These are phyloP conservation scores for Petrolisthes manimaculis DNA, from an alignment of 2,888 invertebrate species.

Conservation along the genomic window DNA sequence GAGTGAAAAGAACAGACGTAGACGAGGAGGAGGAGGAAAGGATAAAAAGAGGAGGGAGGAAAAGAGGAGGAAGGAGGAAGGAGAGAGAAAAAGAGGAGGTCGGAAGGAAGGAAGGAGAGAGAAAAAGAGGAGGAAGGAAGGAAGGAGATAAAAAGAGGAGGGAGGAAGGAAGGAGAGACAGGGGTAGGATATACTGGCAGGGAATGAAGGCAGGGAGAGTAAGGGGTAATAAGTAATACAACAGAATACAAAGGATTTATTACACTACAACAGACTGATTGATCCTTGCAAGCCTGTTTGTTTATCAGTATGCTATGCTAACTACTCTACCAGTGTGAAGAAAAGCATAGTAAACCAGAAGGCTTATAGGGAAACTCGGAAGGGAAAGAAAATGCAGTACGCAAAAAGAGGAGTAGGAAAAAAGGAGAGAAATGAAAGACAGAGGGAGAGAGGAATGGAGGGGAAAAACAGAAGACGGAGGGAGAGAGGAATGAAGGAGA, in stretches of 20 bases:
- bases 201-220: not conserved
- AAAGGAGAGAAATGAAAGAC: no score
- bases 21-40: not conserved
- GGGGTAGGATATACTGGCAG: not conserved
- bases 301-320: no score
- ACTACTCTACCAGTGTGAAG: no score
- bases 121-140: slow-evolving; percentile 9
- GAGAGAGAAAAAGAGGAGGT: not conserved
- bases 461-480: not conserved
- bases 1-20: no score
- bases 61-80: not conserved
- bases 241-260: no score
- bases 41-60: not conserved
- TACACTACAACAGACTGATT: no score
- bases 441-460: not conserved
- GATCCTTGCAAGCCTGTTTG: no score
- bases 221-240: no score
- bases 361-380: no score
- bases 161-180: not conserved
- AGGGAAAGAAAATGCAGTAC: no score
- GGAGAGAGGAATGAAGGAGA: slow-evolving; percentile 1
- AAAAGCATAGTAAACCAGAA: no score
- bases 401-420: no score
- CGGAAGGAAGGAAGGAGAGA: not conserved
- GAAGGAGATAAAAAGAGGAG: not conserved